Percentiles rank a stretch among this genome's conserved stretches.
Evolutionary conservation across 37 sponge, comb jelly and placozoan species (phyloP).

Genomic region (Halichondria panicea): DNA sequence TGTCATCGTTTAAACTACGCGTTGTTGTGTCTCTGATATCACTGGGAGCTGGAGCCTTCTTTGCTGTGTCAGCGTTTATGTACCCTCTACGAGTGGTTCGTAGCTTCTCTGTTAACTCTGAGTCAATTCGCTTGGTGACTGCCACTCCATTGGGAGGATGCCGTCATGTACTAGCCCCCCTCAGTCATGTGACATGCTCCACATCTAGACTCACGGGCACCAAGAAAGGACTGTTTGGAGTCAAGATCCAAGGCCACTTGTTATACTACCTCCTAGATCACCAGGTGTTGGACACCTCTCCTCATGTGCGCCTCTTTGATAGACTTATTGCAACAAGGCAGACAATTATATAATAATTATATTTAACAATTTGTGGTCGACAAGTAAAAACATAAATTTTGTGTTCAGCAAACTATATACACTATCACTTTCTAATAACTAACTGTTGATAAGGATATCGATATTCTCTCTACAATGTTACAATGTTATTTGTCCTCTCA

Average conservation of each 20-base stretch:
- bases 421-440: not conserved
- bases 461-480: not conserved
- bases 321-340: slow-evolving; percentile 11
- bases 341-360: not conserved
- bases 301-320: slow-evolving; percentile 21
- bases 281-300: slow-evolving; percentile 12
- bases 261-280: slow-evolving; percentile 58
- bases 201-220: not conserved
- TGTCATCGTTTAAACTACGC: slow-evolving; percentile 56
- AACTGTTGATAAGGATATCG: not conserved
- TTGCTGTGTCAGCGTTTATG: slow-evolving; percentile 57
- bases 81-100: slow-evolving; percentile 54
- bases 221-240: slow-evolving; percentile 16
- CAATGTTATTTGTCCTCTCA: not conserved
- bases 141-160: slow-evolving; percentile 36
- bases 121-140: slow-evolving; percentile 21
- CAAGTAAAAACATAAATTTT: not conserved
- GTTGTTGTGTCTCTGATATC: slow-evolving; percentile 24
- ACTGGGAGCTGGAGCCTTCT: slow-evolving; percentile 48
- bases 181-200: slow-evolving; percentile 1
- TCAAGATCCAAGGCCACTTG: slow-evolving; percentile 57
- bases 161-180: slow-evolving; percentile 24
- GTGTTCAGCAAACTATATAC: not conserved
- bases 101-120: slow-evolving; percentile 1
- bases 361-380: no score